These are phyloP conservation scores for Drosophila grimshawi DNA, from an alignment of 1,140 invertebrate genomes.

Conservation along the genomic window DNA sequence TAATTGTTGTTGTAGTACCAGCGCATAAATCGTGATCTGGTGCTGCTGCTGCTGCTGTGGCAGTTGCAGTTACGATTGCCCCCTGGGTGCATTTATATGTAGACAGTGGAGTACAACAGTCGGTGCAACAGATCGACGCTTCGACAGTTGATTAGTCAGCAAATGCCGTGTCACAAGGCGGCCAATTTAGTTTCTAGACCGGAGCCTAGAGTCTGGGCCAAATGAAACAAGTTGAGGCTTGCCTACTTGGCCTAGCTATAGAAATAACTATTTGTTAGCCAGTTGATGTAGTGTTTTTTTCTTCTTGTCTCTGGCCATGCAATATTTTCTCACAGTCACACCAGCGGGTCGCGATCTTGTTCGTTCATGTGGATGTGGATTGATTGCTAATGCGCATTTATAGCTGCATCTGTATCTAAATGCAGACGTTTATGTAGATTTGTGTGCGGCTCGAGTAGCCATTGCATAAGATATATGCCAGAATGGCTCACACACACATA, in stretches of 20 bases:
- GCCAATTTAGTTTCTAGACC: conserved; percentile 51
- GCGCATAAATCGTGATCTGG: conserved; percentile 55
- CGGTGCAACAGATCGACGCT: conserved; percentile 27
- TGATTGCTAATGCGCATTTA: conserved; percentile 76
- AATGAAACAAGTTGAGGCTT: conserved; percentile 5
- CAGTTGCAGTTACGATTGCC: conserved; percentile 20
- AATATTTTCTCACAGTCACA: conserved; percentile 57
- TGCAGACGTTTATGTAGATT: conserved; percentile 65
- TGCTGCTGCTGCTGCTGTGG: conserved; percentile 35
- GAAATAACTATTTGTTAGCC: conserved; percentile 16
- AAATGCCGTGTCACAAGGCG: conserved; percentile 43
- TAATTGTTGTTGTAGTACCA: conserved; percentile 49
- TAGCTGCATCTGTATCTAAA: conserved; percentile 47
- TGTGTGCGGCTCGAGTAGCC: conserved; percentile 3
- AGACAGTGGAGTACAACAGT: conserved; percentile 1
- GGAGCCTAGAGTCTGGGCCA: conserved; percentile 17
- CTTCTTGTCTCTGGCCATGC: conserved; percentile 13
- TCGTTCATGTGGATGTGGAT: conserved; percentile 60
- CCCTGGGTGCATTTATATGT: conserved; percentile 27
- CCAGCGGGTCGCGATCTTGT: conserved; percentile 33
- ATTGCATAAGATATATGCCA: conserved; percentile 60
- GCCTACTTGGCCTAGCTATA: conserved; percentile 19
- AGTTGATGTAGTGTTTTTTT: neutral
- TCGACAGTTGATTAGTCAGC: conserved; percentile 70
- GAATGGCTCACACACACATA: conserved; percentile 43